phyloP scores from a whole-genome alignment of 2,113 vertebrate species.

The Melanostigma gelatinosum region DNA sequence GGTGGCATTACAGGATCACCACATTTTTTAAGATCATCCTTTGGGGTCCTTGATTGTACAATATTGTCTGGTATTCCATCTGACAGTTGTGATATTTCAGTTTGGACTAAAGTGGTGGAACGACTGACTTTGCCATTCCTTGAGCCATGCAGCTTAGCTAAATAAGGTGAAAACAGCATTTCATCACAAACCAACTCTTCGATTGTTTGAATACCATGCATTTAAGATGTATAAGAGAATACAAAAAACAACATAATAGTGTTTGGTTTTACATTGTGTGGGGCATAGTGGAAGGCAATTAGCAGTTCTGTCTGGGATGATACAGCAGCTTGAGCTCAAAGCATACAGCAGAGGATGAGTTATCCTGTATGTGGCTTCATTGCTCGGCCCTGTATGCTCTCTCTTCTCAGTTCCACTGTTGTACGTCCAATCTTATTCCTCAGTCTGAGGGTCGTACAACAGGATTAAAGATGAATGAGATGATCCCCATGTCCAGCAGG shows the following conservation, averaged over 20 bases:
- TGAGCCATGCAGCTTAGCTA: background rate
- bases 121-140: background rate
- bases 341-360: slow-evolving; percentile 20
- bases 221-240: background rate
- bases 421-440: slow-evolving; percentile 57
- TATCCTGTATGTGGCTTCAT: slow-evolving; percentile 27
- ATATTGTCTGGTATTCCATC: no score
- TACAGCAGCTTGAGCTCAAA: slow-evolving; percentile 28
- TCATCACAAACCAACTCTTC: background rate
- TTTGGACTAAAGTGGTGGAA: background rate
- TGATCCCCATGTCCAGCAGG: slow-evolving; percentile 66
- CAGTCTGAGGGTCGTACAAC: slow-evolving; percentile 48
- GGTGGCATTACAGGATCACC: no score
- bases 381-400: slow-evolving; percentile 15
- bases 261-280: slow-evolving; percentile 3
- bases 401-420: slow-evolving; percentile 25
- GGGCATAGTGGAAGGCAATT: slow-evolving; percentile 23
- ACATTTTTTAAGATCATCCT: no score
- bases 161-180: no score
- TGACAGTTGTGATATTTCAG: no score
- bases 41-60: no score
- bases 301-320: slow-evolving; percentile 31
- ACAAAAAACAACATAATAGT: background rate
- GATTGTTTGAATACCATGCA: background rate
- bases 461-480: slow-evolving; percentile 77